Evolutionary conservation across 1,140 invertebrate genomes (phyloP).

Genomic region (Polypedilum vanderplanki): DNA sequence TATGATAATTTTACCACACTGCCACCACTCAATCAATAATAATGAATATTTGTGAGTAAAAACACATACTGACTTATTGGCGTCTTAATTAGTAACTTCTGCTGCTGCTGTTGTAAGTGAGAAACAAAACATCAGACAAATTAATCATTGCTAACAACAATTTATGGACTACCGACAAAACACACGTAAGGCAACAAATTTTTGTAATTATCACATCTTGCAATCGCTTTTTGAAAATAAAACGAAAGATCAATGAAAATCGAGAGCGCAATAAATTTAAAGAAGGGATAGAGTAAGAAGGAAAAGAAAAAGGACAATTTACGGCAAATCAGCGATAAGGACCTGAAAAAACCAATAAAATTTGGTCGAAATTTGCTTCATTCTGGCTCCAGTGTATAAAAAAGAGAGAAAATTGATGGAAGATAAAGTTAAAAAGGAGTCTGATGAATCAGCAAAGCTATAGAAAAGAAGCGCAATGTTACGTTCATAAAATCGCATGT

Average conservation of each 20-base stretch:
- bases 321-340: background rate
- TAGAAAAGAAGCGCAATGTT: background rate
- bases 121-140: too few species aligned
- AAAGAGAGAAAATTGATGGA: background rate
- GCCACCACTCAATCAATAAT: background rate
- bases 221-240: background rate
- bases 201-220: background rate
- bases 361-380: slow-evolving; percentile 26
- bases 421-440: slow-evolving; percentile 10
- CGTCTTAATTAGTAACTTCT: background rate
- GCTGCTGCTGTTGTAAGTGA: background rate
- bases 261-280: slow-evolving; percentile 11
- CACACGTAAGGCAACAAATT: background rate
- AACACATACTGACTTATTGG: background rate
- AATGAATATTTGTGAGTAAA: background rate
- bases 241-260: background rate
- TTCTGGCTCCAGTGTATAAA: background rate
- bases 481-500: slow-evolving; percentile 17
- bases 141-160: background rate
- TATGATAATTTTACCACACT: slow-evolving; percentile 11
- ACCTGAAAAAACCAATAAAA: slow-evolving; percentile 24
- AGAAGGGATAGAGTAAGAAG: background rate
- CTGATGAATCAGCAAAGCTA: background rate
- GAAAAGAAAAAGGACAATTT: slow-evolving; percentile 14
- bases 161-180: background rate